Conservation (phyloP, 2,888 invertebrate genomes). For the Conops quadrifasciatus region DNA sequence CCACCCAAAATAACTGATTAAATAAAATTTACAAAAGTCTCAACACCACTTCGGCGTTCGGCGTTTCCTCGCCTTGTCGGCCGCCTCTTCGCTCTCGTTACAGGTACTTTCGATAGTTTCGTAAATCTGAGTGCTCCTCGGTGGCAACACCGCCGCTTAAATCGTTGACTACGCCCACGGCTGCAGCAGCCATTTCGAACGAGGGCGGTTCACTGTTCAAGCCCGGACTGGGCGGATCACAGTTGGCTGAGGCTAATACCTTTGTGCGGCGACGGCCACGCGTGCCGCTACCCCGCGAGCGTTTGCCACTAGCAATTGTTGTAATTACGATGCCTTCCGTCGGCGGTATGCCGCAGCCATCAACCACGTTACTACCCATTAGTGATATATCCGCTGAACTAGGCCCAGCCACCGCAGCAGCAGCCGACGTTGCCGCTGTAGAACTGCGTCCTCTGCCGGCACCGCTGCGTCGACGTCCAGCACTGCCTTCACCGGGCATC, state of each 20-base stretch:
- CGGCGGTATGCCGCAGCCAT: slow-evolving; percentile 35
- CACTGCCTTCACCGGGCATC: slow-evolving; percentile 49
- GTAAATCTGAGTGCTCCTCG: slow-evolving; percentile 60
- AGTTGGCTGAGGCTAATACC: slow-evolving; percentile 44
- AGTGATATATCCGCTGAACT: slow-evolving; percentile 40
- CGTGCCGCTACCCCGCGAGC: slow-evolving; percentile 54
- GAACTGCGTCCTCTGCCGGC: slow-evolving; percentile 42
- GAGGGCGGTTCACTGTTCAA: slow-evolving; percentile 63
- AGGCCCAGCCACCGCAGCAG: slow-evolving; percentile 30
- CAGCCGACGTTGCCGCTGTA: slow-evolving; percentile 14
- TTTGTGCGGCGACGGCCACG: slow-evolving; percentile 57
- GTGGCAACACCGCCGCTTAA: slow-evolving; percentile 46
- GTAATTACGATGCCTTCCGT: slow-evolving; percentile 41
- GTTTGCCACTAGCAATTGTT: slow-evolving; percentile 48
- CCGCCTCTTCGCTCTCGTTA: slow-evolving; percentile 47
- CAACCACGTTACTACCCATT: slow-evolving; percentile 40
- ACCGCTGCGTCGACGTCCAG: slow-evolving; percentile 56
- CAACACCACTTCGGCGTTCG: neutral
- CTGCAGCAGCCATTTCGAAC: slow-evolving; percentile 64
- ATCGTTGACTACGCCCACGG: slow-evolving; percentile 56
- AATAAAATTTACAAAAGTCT: slow-evolving; percentile 32
- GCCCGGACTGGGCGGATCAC: slow-evolving; percentile 60
- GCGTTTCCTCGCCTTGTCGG: neutral
- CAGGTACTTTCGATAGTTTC: slow-evolving; percentile 65
- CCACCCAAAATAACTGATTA: slow-evolving; percentile 11